phyloP scores from a whole-genome alignment of 1,140 invertebrate genomes.

The Bursaphelenchus mucronatus region DNA sequence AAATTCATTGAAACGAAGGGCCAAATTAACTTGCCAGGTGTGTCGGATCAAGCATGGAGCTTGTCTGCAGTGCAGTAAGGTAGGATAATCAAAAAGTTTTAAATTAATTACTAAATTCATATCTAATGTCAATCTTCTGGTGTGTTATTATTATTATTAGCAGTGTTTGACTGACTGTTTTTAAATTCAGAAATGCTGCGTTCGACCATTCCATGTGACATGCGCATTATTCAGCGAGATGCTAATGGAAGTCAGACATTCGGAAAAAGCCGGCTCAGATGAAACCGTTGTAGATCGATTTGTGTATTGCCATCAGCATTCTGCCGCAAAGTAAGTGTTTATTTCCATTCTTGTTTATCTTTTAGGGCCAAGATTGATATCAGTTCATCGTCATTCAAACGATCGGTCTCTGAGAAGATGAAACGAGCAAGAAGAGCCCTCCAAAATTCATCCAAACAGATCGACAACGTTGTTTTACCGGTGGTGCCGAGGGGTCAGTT shows the following conservation, averaged over 20 bases:
- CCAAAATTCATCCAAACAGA: conserved; percentile 12
- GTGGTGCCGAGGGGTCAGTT: conserved; percentile 44
- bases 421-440: conserved; percentile 31
- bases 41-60: conserved; percentile 91
- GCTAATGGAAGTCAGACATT: conserved; percentile 32
- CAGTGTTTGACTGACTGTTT: conserved; percentile 6
- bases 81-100: conserved; percentile 10
- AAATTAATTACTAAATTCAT: too few species aligned
- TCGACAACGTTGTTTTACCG: conserved; percentile 27
- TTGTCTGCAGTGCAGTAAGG: conserved; percentile 80
- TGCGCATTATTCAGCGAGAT: conserved; percentile 38
- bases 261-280: conserved; percentile 17
- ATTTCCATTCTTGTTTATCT: background rate
- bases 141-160: background rate
- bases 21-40: conserved; percentile 90
- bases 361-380: conserved; percentile 15
- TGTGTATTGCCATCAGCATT: conserved; percentile 39
- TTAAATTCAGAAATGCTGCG: conserved; percentile 31
- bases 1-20: conserved; percentile 86
- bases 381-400: conserved; percentile 32
- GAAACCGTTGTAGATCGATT: conserved; percentile 40
- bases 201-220: conserved; percentile 39
- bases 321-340: conserved; percentile 11
- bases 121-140: background rate
- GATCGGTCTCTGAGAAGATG: conserved; percentile 28